Percentiles rank a stretch among this genome's conserved stretches.
phyloP scores from a whole-genome alignment of 92 coral and sea anemone species.

The Pocillopora meandrina region DNA sequence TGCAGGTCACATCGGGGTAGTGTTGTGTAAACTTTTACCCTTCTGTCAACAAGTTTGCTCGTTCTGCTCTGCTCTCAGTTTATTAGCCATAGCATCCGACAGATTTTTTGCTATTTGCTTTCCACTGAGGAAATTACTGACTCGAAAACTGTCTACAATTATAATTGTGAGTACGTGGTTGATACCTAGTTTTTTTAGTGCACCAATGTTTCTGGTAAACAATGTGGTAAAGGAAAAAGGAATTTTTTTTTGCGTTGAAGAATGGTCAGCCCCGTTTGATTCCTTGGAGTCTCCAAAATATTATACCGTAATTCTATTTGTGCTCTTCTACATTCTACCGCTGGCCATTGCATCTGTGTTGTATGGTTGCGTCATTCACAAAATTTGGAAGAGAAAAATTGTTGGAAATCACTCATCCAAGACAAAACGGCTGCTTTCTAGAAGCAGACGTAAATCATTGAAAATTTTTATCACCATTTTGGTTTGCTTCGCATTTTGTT shows the following conservation, averaged over 20 bases:
- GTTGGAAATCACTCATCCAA: constrained; percentile 43
- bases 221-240: constrained; percentile 36
- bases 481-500: constrained; percentile 62
- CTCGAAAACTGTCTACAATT: constrained; percentile 45
- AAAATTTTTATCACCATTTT: constrained; percentile 67
- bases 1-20: constrained; percentile 32
- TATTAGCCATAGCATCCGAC: constrained; percentile 75
- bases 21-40: constrained; percentile 63
- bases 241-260: constrained; percentile 51
- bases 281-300: constrained; percentile 54
- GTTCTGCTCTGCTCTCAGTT: constrained; percentile 74
- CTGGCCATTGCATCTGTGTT: constrained; percentile 38
- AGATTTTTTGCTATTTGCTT: constrained; percentile 66
- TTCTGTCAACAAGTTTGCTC: constrained; percentile 63
- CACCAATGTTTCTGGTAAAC: constrained; percentile 71
- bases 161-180: constrained; percentile 70
- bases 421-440: constrained; percentile 1
- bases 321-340: constrained; percentile 57
- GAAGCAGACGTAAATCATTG: constrained; percentile 53
- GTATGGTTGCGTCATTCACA: constrained; percentile 48
- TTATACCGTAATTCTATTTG: constrained; percentile 67
- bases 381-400: constrained; percentile 59
- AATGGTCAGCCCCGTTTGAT: constrained; percentile 70
- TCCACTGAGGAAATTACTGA: constrained; percentile 70
- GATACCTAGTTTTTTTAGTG: constrained; percentile 56